Evolutionary conservation across 2,888 invertebrate species (phyloP).

Genomic region (Actias luna): DNA sequence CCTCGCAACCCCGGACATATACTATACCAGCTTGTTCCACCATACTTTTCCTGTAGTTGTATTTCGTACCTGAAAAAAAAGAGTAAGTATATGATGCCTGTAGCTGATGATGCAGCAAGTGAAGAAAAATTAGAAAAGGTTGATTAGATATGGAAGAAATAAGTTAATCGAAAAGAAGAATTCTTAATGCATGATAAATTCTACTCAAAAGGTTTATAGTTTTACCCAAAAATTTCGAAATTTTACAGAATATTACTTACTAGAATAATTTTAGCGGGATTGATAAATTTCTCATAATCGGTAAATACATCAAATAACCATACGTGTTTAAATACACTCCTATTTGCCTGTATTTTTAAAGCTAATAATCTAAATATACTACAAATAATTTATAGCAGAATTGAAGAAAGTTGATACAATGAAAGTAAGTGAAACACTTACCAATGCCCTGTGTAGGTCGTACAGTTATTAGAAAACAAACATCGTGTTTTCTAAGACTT

Average conservation of each 20-base stretch:
- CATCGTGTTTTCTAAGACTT: constrained; percentile 97
- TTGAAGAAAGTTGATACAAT: not conserved
- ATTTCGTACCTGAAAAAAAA: constrained; percentile 84
- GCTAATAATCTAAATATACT: too few relatives aligned
- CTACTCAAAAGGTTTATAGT: not conserved
- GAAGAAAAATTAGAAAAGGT: not conserved
- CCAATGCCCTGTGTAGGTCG: constrained; percentile 92
- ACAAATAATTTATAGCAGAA: not conserved
- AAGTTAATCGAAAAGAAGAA: not conserved
- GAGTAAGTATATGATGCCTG: not conserved
- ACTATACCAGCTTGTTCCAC: constrained; percentile 95
- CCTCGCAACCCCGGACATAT: constrained; percentile 97
- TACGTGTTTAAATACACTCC: too few relatives aligned
- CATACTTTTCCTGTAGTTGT: constrained; percentile 91
- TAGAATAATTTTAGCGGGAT: not conserved
- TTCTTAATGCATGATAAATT: not conserved
- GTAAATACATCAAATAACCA: too few relatives aligned
- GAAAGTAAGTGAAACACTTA: constrained; percentile 37
- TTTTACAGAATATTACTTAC: not conserved
- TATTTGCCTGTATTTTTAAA: too few relatives aligned
- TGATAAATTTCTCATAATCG: too few relatives aligned
- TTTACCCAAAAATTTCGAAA: not conserved
- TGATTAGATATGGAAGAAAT: not conserved
- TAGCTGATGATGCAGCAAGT: not conserved
- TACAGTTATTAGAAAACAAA: constrained; percentile 97